A percentile compares a stretch with the other conserved stretches of the same genome.
Evolutionary conservation across 2,888 invertebrate species (phyloP).

Genomic region (Oasisia sp.): DNA sequence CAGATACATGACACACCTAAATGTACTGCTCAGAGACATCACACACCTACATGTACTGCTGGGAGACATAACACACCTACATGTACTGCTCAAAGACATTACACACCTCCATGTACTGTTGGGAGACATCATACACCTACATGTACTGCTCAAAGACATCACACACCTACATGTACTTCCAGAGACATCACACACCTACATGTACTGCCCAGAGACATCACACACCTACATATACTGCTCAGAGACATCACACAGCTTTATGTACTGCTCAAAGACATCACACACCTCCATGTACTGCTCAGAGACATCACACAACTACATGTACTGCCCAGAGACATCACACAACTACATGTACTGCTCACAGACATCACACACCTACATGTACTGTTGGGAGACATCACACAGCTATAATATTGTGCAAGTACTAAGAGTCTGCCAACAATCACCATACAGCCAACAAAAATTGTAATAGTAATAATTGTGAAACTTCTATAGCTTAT

Average conservation of each 20-base stretch:
- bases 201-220: neutral
- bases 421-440: too few relatives aligned
- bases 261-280: too few relatives aligned
- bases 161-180: conserved; percentile 69
- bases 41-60: conserved; percentile 61
- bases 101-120: neutral
- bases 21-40: neutral
- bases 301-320: conserved; percentile 62
- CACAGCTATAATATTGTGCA: too few relatives aligned
- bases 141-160: too few relatives aligned
- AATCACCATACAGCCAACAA: too few relatives aligned
- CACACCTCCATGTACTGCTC: conserved; percentile 70
- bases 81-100: conserved; percentile 65
- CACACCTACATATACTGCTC: neutral
- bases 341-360: neutral
- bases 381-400: too few relatives aligned
- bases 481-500: too few relatives aligned
- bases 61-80: conserved; percentile 61
- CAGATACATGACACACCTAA: neutral
- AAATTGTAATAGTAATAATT: too few relatives aligned
- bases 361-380: neutral
- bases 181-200: conserved; percentile 27
- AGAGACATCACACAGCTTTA: too few relatives aligned
- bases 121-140: too few relatives aligned
- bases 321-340: conserved; percentile 65